Percentiles rank a stretch among this genome's conserved stretches.
These are phyloP conservation scores for Strigamia maritima DNA, from an alignment of 2,888 invertebrate genomes.

Conservation along the genomic window DNA sequence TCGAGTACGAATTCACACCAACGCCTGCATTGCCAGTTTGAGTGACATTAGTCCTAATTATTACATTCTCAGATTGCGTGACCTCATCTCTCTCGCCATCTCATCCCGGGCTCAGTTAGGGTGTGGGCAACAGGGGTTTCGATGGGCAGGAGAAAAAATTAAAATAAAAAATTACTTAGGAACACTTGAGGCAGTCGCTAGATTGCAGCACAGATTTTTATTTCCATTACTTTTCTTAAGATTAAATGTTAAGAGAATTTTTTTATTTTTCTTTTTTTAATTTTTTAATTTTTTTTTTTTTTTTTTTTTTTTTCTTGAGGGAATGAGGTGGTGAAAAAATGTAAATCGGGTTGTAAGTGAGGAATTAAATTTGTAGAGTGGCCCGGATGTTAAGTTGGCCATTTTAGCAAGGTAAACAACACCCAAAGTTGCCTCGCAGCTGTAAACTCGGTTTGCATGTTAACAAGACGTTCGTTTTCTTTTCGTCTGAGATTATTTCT, in stretches of 20 bases:
- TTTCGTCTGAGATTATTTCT: background rate
- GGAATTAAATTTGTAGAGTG: background rate
- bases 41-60: constrained; percentile 4
- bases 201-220: no score
- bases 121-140: background rate
- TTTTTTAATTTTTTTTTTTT: background rate
- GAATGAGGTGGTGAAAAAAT: background rate
- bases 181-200: background rate
- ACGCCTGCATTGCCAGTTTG: background rate
- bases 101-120: background rate
- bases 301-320: background rate
- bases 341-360: background rate
- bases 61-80: constrained; percentile 4
- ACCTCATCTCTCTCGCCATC: background rate
- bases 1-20: background rate
- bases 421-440: constrained; percentile 4
- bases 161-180: background rate
- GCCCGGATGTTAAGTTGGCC: background rate
- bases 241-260: background rate
- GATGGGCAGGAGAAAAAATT: background rate
- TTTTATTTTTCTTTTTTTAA: background rate
- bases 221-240: no score
- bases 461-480: background rate
- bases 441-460: background rate
- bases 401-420: background rate